Percentiles rank a stretch among this genome's conserved stretches.
Conservation (phyloP, 2,888 invertebrate genomes). For the Chromoteleia sp. region DNA sequence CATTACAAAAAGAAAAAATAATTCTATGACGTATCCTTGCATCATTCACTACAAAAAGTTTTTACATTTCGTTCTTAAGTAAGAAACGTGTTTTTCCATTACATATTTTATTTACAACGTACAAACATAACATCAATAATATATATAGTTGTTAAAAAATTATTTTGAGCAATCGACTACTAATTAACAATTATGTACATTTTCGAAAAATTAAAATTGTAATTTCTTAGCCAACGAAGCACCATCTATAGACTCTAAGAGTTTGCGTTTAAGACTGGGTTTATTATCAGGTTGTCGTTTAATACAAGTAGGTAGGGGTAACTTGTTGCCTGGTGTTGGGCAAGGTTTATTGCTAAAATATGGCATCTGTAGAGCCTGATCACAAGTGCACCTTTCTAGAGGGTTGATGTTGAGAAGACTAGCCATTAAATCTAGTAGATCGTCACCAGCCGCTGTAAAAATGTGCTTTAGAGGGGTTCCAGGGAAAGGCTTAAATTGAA, state of each 20-base stretch:
- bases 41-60: no score
- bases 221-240: constrained; percentile 89
- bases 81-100: no score
- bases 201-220: constrained; percentile 88
- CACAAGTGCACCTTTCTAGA: constrained; percentile 91
- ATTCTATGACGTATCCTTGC: no score
- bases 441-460: constrained; percentile 97
- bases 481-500: constrained; percentile 95
- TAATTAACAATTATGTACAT: no score
- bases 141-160: no score
- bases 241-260: constrained; percentile 89
- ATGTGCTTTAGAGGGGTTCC: constrained; percentile 95
- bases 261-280: constrained; percentile 91
- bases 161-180: constrained; percentile 3
- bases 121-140: no score
- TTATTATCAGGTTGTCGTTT: constrained; percentile 87
- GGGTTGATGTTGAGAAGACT: constrained; percentile 93
- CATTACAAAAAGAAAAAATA: no score
- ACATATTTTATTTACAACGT: no score
- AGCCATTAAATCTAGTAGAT: constrained; percentile 93
- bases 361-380: constrained; percentile 93
- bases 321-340: constrained; percentile 92
- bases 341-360: constrained; percentile 97
- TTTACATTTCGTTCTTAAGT: no score
- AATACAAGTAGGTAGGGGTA: constrained; percentile 91